Base-by-base conservation (phyloP, 2,888 invertebrate species). In the Agriopis marginaria region DNA sequence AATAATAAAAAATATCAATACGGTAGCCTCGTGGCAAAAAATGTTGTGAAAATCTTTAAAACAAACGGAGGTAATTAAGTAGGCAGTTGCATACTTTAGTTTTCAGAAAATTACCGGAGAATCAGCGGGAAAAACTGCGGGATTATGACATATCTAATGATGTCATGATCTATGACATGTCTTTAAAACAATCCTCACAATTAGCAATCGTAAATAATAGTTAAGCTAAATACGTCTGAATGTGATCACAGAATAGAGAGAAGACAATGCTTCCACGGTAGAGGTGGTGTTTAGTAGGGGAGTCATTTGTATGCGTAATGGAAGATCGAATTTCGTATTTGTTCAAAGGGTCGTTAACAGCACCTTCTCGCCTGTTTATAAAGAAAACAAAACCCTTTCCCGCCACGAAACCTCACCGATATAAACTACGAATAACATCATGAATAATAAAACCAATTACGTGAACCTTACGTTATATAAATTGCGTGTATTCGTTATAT, bases 251-350 rank as follows among this genome's bases (percentile, higher is more conserved):
- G 88, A 89, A 89, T 86, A 86, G 82, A 86, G 79, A 76, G 81
- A 85, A 90, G 87, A 91, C 91, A 91, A 91, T 89, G 86, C 86
- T 84, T 86, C 83, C 80, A 83, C 82, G 81, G 80, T 78, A 81
- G 85, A 80, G 82, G 80, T 73, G 77, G 80, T 79, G 79, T 81
- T 81, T 77, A 80, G 77, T 79, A 82, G 80, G 83, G 92, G 88
- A 89, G 85, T 85, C 88, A 91, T 93, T 92, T 92, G 92, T 93
- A 92, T 92, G 91, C 90, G 92, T 91, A 92, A 93, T 93, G 89
- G 91, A 85, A 89, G 92, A 94, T 93, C 92, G 91, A 93, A 93
- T 94, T 93, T 93, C 92, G 92, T 94, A 92, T 94, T 94, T 94
- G 92, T 93, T 92, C 90, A 87, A 86, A 86, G 92, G 91, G 91